These are phyloP conservation scores for Echinometra lucunter DNA, from an alignment of 53 echinoderm and acorn worm species.

Conservation along the genomic window DNA sequence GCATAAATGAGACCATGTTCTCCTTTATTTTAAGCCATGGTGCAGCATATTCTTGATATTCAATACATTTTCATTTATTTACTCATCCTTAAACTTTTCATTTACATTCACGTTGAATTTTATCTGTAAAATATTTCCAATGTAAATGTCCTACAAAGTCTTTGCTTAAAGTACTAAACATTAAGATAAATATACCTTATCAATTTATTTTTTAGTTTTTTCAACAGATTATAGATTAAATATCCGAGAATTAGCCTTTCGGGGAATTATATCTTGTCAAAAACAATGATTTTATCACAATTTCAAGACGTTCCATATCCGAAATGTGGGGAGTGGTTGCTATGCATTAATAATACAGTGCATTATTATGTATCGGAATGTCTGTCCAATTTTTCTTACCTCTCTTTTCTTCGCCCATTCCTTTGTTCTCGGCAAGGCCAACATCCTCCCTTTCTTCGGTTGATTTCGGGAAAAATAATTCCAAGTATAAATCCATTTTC, in stretches of 20 bases:
- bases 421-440: constrained; percentile 57
- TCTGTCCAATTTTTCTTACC: constrained; percentile 14
- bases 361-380: constrained; percentile 60
- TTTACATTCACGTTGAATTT: no score
- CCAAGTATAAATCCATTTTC: constrained; percentile 57
- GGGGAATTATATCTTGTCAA: background rate
- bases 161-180: no score
- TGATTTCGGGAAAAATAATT: constrained; percentile 49
- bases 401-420: background rate
- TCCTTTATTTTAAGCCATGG: no score
- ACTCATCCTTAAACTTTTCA: no score
- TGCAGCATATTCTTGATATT: no score
- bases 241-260: background rate
- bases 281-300: background rate
- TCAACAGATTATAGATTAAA: no score
- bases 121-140: no score
- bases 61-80: no score
- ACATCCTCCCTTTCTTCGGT: background rate
- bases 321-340: background rate
- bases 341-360: constrained; percentile 19
- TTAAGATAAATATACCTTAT: no score
- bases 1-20: no score
- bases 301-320: background rate
- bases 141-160: no score
- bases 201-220: no score